These are phyloP conservation scores for Microcebus tavaratra DNA, from an alignment of 2,113 vertebrate species.

Conservation along the genomic window DNA sequence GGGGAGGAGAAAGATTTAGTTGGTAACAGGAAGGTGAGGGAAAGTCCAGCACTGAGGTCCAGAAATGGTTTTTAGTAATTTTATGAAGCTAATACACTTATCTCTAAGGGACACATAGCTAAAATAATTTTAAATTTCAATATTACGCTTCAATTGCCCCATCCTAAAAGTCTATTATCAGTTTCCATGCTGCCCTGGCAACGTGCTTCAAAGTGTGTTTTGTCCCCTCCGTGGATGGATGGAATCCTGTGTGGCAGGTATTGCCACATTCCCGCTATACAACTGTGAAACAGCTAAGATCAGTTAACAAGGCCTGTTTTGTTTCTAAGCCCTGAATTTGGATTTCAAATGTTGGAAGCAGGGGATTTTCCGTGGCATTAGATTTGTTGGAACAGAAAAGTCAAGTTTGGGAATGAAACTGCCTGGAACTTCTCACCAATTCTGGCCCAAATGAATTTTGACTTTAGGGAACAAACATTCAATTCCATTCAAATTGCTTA, in stretches of 20 bases:
- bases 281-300: not conserved
- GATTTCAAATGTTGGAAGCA: not conserved
- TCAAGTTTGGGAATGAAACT: not conserved
- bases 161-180: accelerated
- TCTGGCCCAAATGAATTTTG: not conserved
- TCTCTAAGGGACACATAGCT: not conserved
- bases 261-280: accelerated
- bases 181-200: not conserved
- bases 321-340: not conserved
- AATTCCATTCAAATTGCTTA: not conserved
- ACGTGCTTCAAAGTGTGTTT: not conserved
- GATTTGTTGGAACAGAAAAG: not conserved
- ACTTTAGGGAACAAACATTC: not conserved
- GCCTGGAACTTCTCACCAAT: not conserved
- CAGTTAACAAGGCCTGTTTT: not conserved
- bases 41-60: not conserved
- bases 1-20: no score
- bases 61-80: not conserved
- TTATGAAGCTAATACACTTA: accelerated
- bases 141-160: not conserved
- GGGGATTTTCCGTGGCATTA: not conserved
- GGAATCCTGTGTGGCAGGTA: accelerated
- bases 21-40: not conserved
- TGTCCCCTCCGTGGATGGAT: accelerated
- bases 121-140: no score